Evolutionary conservation across 1,140 invertebrate species (phyloP), one percentile per base, ranked within the genome.

Genomic region (Pseudomyrmex concolor): DNA sequence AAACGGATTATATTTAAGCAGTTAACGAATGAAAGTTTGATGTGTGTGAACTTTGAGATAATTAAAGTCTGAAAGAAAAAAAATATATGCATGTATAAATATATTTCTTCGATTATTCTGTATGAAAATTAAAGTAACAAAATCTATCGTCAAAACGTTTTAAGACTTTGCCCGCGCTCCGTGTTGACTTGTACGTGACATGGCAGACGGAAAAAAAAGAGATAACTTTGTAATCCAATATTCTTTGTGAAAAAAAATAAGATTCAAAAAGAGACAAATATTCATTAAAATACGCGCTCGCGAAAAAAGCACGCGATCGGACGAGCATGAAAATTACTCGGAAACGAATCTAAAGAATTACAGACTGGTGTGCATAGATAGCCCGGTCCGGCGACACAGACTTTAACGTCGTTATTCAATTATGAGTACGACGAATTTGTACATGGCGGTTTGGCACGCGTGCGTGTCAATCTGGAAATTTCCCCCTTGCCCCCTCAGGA

Each of bases 391-490:
- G 45, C 60, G 45, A 63, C 19, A 57, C 62, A 17, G 34, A 55
- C 50, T 77, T 77, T 77, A 77, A 77, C 63, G 45, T 77, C 34
- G 74, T 77, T 77, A 77, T 77, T 77, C 63, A 77, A 77, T 77
- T 77, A 77, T 77, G 74, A 77, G 25, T 50, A 2, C 5, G 74
- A 34, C 74, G 64, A 77, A 77, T 77, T 77, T 77, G 55, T 77
- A 77, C 50, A 67, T 55, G 34, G 74, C 12, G 63, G 74, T 77
- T 67, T 77, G 66, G 50, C 63, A 68, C 63, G 63, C 13, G 72
- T 54, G 51, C 74, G 74, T 67, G 81, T 83, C 84, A 85, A 85
- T 84, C 84, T 85, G 70, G 64, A 85, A 85, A 85, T 71, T 84
- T 51, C 64, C 48, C 8, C 59, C 82, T 48, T n/a, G 45, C 25